A percentile compares a stretch with the other conserved stretches of the same genome.
Evolutionary conservation across 1,140 invertebrate genomes (phyloP).

Genomic region (Bombus picipes): DNA sequence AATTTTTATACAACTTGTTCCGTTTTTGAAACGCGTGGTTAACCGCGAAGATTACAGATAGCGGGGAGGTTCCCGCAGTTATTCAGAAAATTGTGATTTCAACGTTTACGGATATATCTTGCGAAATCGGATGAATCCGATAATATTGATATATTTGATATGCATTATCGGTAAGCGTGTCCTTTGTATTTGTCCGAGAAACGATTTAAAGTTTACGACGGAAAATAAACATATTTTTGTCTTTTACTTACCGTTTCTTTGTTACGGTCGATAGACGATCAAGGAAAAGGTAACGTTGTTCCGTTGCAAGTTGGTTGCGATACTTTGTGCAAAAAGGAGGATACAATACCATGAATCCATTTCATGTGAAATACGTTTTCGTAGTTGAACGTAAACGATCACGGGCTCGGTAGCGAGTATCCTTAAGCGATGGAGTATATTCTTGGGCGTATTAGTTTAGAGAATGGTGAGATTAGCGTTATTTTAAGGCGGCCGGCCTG

Average conservation of each 20-base stretch:
- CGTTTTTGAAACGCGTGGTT: too few species aligned
- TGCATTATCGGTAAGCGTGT: neutral
- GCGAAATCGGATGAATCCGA: neutral
- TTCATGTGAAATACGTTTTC: slow-evolving; percentile 1
- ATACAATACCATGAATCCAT: neutral
- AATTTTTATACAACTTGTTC: too few species aligned
- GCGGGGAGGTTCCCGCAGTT: too few species aligned
- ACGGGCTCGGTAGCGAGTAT: slow-evolving; percentile 16
- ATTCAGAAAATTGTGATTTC: too few species aligned
- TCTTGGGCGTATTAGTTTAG: slow-evolving; percentile 41
- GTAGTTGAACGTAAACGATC: slow-evolving; percentile 32
- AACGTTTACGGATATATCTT: too few species aligned
- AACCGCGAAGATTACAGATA: too few species aligned
- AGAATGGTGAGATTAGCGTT: slow-evolving; percentile 60
- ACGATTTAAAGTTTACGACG: neutral
- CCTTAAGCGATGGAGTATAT: slow-evolving; percentile 39
- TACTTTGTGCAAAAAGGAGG: neutral
- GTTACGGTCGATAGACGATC: too few species aligned
- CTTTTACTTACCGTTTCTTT: neutral
- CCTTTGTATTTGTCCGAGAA: neutral
- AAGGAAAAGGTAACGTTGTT: neutral
- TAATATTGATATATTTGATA: neutral
- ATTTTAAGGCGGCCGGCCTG: slow-evolving; percentile 41
- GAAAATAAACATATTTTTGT: neutral
- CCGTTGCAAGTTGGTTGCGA: neutral